Conservation (phyloP, 2,888 invertebrate species). For the Pachycephus smyrnensis region DNA sequence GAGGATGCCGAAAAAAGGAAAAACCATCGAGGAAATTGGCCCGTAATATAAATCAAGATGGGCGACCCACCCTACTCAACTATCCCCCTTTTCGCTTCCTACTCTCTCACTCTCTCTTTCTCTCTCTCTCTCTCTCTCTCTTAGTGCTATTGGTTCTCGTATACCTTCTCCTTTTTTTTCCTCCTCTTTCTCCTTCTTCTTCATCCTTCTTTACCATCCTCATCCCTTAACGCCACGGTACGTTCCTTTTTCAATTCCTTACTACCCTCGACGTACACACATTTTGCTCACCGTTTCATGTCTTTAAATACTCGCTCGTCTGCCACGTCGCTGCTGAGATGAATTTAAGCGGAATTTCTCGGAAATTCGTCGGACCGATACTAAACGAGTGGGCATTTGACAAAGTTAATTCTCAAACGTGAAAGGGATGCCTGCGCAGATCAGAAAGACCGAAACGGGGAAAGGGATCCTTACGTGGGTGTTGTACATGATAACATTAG, state of each 20-base stretch:
- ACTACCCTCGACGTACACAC: not conserved
- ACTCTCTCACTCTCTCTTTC: not conserved
- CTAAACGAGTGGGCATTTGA: not conserved
- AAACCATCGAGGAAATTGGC: conserved; percentile 43
- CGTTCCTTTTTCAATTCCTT: not conserved
- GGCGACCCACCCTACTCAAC: conserved; percentile 18
- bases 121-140: not conserved
- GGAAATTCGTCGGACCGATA: not conserved
- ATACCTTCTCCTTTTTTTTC: not conserved
- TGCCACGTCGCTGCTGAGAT: not conserved
- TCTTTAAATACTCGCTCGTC: not conserved
- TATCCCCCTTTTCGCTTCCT: not conserved
- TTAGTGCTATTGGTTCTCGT: not conserved
- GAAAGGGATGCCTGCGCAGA: not conserved
- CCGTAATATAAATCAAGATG: conserved; percentile 46
- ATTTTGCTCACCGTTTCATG: not conserved
- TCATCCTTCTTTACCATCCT: not conserved
- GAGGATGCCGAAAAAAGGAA: conserved; percentile 32
- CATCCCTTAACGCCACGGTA: not conserved
- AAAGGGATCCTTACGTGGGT: not conserved
- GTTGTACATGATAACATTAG: not conserved
- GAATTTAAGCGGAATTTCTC: not conserved
- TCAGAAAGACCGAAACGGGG: not conserved
- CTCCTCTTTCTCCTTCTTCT: not conserved
- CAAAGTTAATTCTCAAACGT: not conserved